Percentiles rank a stretch among this genome's conserved stretches.
Evolutionary conservation across 1,140 invertebrate genomes (phyloP).

Genomic region (Zophobas morio): DNA sequence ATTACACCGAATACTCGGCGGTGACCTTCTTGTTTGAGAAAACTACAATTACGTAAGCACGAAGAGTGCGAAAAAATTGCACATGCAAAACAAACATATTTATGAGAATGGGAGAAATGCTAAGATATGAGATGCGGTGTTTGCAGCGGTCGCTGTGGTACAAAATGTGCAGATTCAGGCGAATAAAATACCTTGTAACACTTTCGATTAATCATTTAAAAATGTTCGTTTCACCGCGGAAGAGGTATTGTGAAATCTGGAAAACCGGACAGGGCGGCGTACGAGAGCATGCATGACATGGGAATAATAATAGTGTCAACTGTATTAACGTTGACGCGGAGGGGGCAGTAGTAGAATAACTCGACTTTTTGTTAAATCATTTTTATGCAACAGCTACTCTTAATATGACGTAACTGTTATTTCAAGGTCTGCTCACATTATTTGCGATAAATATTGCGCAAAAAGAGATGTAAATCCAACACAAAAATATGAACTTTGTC

Average conservation of each 20-base stretch:
- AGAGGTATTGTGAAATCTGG: constrained; percentile 28
- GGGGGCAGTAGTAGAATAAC: no score
- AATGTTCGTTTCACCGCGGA: constrained; percentile 17
- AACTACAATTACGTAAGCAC: constrained; percentile 8
- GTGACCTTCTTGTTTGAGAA: constrained; percentile 5
- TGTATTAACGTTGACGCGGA: background rate
- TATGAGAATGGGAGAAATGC: no score
- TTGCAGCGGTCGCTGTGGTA: background rate
- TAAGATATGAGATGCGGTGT: background rate
- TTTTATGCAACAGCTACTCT: background rate
- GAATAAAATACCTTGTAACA: constrained; percentile 36
- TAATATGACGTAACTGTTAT: no score
- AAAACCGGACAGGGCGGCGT: background rate
- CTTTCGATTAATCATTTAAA: constrained; percentile 11
- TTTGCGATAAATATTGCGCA: no score
- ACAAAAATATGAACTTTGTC: no score
- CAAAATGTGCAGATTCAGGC: constrained; percentile 22
- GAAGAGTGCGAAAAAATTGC: no score
- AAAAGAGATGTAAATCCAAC: no score
- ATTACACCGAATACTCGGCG: background rate
- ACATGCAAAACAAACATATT: no score
- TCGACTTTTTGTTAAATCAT: no score
- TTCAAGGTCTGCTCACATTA: no score
- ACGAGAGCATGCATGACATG: background rate
- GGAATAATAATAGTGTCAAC: background rate